Evolutionary conservation across 2,113 vertebrate genomes (phyloP).

Genomic region (Limnothrissa miodon): DNA sequence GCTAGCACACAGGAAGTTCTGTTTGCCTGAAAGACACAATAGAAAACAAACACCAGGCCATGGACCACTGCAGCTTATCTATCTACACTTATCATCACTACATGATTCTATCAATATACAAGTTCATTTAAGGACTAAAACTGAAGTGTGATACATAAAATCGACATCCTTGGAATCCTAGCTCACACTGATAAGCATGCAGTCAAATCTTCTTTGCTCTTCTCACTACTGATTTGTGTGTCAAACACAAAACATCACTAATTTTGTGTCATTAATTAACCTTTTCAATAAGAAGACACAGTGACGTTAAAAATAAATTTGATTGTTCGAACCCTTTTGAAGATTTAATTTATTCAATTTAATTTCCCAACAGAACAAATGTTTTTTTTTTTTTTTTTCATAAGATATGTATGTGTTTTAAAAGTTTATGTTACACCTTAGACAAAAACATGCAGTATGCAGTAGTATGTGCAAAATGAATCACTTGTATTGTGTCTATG

Average conservation of each 20-base stretch:
- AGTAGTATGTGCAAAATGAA: neutral
- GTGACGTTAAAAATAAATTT: too few species aligned
- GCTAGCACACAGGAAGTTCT: slow-evolving; percentile 97
- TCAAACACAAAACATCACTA: too few species aligned
- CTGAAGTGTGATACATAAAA: too few species aligned
- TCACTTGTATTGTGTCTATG: neutral
- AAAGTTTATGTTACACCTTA: neutral
- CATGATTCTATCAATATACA: neutral
- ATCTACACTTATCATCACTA: neutral
- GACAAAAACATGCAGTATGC: neutral
- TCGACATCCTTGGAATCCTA: too few species aligned
- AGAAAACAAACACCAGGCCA: neutral
- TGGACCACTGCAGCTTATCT: neutral
- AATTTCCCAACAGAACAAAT: neutral
- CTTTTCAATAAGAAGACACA: too few species aligned
- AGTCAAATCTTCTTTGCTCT: too few species aligned
- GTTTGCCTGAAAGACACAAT: slow-evolving; percentile 82
- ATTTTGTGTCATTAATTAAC: too few species aligned
- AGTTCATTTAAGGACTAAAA: too few species aligned
- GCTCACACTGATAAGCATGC: too few species aligned
- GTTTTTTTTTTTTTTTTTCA: neutral
- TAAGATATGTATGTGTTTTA: neutral
- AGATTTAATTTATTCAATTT: neutral
- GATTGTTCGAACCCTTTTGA: neutral
- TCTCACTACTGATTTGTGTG: too few species aligned